These are phyloP conservation scores for Acronicta psi DNA, from an alignment of 2,888 invertebrate genomes.

Conservation along the genomic window DNA sequence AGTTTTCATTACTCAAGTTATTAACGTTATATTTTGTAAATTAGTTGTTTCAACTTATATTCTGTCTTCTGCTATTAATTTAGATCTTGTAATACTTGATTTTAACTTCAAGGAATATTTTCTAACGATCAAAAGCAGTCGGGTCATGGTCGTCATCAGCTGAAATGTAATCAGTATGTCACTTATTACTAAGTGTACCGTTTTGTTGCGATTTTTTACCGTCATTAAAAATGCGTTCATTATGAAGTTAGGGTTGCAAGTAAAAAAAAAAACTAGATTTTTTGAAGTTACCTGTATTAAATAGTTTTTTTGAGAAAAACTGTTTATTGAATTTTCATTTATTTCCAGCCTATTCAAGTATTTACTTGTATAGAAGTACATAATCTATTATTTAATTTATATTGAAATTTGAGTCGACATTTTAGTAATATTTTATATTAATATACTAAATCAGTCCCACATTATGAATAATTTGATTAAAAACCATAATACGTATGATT, in stretches of 20 bases:
- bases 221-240: conserved; percentile 44
- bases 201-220: conserved; percentile 44
- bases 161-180: conserved; percentile 32
- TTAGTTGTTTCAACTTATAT: conserved; percentile 22
- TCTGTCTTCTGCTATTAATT: conserved; percentile 10
- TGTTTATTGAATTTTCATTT: conserved; percentile 30
- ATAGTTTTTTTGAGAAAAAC: conserved; percentile 39
- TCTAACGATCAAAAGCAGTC: conserved; percentile 46
- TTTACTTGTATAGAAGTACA: conserved; percentile 23
- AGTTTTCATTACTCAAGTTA: conserved; percentile 31
- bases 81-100: conserved; percentile 7
- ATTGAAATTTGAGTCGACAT: conserved; percentile 9
- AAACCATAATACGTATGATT: conserved; percentile 34
- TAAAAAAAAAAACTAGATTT: conserved; percentile 42
- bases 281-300: conserved; percentile 52
- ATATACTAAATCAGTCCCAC: conserved; percentile 11
- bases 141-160: conserved; percentile 44
- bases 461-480: conserved; percentile 29
- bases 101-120: background rate
- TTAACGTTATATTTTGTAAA: conserved; percentile 14
- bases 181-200: conserved; percentile 33
- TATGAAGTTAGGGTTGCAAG: conserved; percentile 44
- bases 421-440: conserved; percentile 17
- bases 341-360: conserved; percentile 20
- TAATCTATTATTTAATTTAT: conserved; percentile 1